Conservation (phyloP, 2,113 vertebrate genomes). For the Phyllostomus hastatus region DNA sequence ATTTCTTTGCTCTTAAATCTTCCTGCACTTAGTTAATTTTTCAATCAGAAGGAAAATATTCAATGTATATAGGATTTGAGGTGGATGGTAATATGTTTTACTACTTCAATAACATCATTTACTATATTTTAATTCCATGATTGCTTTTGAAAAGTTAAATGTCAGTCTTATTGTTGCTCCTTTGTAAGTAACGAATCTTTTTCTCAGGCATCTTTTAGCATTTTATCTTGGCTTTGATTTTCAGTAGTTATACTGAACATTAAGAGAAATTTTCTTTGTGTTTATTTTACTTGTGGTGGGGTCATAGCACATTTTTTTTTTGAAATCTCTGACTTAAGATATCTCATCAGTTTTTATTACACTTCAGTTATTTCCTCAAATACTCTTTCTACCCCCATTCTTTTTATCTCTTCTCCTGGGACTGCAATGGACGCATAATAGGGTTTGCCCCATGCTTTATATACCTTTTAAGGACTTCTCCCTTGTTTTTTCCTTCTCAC, state of each 20-base stretch:
- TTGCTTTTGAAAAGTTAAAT: not conserved
- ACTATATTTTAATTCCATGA: not conserved
- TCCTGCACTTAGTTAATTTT: not conserved
- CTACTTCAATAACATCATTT: not conserved
- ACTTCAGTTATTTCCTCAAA: not conserved
- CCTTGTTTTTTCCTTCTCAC: not conserved
- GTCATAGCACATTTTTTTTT: rapidly evolving
- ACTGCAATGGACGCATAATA: not conserved
- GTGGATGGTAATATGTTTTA: not conserved
- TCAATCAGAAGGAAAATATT: not conserved
- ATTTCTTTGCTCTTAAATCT: not conserved
- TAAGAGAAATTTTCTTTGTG: not conserved
- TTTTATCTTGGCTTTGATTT: not conserved
- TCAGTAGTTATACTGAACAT: not conserved
- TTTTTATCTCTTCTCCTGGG: not conserved
- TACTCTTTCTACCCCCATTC: not conserved
- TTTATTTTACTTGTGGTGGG: not conserved
- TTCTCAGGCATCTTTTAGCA: not conserved
- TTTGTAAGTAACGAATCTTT: not conserved
- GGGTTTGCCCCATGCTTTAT: not conserved
- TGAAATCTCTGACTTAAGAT: not conserved
- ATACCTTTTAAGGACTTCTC: not conserved
- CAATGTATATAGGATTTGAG: not conserved
- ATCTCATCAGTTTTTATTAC: not conserved
- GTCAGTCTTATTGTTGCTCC: not conserved